phyloP scores from a whole-genome alignment of 2,888 invertebrate species.

The Drosophila longiperda region DNA sequence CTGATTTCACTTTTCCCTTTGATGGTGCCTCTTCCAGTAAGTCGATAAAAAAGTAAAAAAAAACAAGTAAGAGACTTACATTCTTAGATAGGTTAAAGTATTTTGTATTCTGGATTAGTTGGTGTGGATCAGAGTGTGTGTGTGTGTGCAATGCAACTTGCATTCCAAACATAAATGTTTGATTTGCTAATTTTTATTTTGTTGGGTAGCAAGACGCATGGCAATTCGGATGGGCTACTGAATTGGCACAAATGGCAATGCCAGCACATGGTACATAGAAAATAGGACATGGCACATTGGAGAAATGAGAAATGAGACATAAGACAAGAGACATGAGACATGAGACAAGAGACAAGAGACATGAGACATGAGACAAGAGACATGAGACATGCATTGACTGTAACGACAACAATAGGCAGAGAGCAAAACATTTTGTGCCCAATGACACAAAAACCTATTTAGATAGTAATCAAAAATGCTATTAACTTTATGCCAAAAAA shows the following conservation, averaged over 20 bases:
- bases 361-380: not conserved
- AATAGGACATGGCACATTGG: not conserved
- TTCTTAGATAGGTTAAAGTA: not conserved
- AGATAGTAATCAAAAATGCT: conserved; percentile 73
- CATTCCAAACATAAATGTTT: conserved; percentile 1
- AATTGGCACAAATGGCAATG: not conserved
- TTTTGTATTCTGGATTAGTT: not conserved
- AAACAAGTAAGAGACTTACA: not conserved
- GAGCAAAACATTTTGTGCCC: conserved; percentile 67
- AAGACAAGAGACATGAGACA: not conserved
- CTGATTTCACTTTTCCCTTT: not conserved
- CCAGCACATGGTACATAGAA: not conserved
- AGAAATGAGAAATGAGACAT: no score
- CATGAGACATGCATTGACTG: conserved; percentile 14
- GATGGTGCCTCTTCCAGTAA: not conserved
- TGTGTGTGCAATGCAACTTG: not conserved
- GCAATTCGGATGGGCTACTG: conserved; percentile 4
- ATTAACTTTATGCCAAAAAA: conserved; percentile 72
- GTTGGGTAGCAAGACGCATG: conserved; percentile 6
- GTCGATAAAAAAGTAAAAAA: not conserved
- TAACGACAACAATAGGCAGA: conserved; percentile 38
- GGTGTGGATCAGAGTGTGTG: not conserved
- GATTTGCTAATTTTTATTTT: conserved; percentile 1
- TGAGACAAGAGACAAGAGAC: not conserved
- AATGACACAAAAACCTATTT: conserved; percentile 72